These are phyloP conservation scores for Leptopilina myrica DNA, from an alignment of 2,888 invertebrate genomes.

Conservation along the genomic window DNA sequence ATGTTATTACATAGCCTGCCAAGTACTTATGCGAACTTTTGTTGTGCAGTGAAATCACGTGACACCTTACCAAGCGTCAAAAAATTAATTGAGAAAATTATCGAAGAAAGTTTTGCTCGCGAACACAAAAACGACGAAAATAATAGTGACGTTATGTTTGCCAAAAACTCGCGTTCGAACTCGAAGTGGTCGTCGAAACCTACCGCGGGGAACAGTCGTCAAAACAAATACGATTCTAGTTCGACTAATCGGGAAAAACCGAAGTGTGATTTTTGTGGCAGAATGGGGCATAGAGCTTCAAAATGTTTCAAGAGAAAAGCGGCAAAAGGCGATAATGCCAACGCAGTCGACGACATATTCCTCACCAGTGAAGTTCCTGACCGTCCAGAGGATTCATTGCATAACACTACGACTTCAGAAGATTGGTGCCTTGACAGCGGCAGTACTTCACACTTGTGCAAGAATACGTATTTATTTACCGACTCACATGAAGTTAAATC, in stretches of 20 bases:
- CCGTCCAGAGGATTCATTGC: neutral
- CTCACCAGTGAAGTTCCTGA: neutral
- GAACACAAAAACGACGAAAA: conserved; percentile 25
- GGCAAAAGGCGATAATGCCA: neutral
- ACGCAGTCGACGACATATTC: neutral
- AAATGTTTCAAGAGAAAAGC: neutral
- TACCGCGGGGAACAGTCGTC: neutral
- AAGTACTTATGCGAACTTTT: conserved; percentile 40
- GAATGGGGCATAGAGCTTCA: neutral
- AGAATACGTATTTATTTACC: neutral
- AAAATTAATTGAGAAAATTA: conserved; percentile 21
- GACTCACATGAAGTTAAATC: neutral
- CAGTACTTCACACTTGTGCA: neutral
- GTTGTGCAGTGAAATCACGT: conserved; percentile 27
- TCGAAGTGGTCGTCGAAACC: neutral
- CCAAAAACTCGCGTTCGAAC: neutral
- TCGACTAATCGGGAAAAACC: conserved; percentile 12
- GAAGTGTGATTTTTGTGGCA: conserved; percentile 11
- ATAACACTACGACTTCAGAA: neutral
- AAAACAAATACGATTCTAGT: neutral
- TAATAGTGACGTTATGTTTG: conserved; percentile 28
- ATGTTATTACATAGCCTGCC: conserved; percentile 44
- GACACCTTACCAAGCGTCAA: conserved; percentile 44
- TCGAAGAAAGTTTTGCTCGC: conserved; percentile 38
- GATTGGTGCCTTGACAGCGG: conserved; percentile 3